phyloP scores from a whole-genome alignment of 2,113 vertebrate species.

The Neolamprologus kungweensis region DNA sequence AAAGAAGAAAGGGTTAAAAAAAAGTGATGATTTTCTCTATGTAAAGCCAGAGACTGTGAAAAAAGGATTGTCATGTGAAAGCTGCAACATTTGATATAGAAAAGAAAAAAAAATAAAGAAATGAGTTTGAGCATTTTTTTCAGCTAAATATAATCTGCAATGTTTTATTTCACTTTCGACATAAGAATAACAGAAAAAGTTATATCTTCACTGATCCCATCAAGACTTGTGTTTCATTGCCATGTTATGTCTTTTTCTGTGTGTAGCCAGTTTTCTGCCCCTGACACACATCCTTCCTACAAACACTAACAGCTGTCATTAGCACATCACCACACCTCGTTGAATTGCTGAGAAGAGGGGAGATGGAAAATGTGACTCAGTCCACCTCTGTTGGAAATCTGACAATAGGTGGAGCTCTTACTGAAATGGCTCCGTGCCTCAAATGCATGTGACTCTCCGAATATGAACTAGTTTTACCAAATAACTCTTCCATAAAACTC shows the following conservation, averaged over 20 bases:
- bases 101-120: neutral
- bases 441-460: no score
- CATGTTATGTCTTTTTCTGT: neutral
- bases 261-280: accelerated
- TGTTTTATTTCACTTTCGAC: neutral
- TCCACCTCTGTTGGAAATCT: accelerated
- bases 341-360: neutral
- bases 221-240: accelerated
- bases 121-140: neutral
- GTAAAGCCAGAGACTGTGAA: neutral
- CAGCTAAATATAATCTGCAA: neutral
- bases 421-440: no score
- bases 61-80: neutral
- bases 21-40: neutral
- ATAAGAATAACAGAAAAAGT: accelerated
- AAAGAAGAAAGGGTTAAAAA: accelerated
- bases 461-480: neutral
- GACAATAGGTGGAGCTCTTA: accelerated
- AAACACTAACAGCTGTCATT: accelerated
- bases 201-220: neutral
- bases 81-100: neutral
- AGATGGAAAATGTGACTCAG: neutral
- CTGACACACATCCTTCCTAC: neutral
- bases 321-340: accelerated
- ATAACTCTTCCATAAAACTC: neutral